Evolutionary conservation across 2,888 invertebrate species (phyloP).

Genomic region (Sarcophaga rosellei): DNA sequence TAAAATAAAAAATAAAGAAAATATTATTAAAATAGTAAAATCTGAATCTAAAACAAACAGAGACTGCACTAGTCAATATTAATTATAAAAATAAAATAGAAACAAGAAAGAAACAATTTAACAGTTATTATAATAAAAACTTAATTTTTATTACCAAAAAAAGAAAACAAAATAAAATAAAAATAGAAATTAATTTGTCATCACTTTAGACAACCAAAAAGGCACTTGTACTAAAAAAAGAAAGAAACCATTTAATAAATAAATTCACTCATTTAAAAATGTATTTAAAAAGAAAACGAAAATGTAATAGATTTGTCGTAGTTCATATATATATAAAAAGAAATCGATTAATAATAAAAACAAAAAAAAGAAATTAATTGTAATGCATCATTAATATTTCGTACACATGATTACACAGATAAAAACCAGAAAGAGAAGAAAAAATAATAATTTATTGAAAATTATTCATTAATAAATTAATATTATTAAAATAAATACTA

Average conservation of each 20-base stretch:
- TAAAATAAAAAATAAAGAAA: neutral
- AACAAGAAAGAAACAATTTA: neutral
- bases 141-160: constrained; percentile 23
- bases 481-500: constrained; percentile 42
- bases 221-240: constrained; percentile 36
- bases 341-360: neutral
- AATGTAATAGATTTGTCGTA: constrained; percentile 19
- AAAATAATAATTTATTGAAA: constrained; percentile 52
- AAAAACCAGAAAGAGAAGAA: constrained; percentile 19
- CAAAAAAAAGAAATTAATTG: constrained; percentile 18
- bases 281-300: constrained; percentile 14
- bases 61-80: constrained; percentile 68
- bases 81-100: neutral
- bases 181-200: neutral
- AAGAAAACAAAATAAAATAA: neutral
- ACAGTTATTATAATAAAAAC: neutral
- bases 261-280: constrained; percentile 33
- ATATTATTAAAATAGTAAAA: constrained; percentile 51
- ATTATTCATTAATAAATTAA: constrained; percentile 55
- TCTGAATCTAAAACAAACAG: constrained; percentile 48
- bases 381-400: constrained; percentile 57
- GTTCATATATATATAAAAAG: constrained; percentile 17
- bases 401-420: constrained; percentile 43
- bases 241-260: constrained; percentile 13
- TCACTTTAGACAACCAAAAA: constrained; percentile 21